Evolutionary conservation across 1,140 invertebrate species (phyloP).

Genomic region (Subanguina moxae): DNA sequence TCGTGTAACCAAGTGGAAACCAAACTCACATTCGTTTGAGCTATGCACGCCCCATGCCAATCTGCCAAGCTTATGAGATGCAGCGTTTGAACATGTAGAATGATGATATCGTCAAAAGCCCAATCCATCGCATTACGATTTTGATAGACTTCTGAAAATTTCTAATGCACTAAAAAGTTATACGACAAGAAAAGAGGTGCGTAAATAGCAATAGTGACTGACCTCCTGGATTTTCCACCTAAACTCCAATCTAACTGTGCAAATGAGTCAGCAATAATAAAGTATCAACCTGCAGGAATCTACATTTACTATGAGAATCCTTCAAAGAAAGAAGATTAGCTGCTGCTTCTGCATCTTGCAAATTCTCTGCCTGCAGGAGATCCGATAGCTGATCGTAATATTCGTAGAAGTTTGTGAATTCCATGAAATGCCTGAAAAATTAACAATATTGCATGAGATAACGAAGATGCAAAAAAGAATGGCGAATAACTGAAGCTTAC

Average conservation of each 20-base stretch:
- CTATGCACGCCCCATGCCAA: slow-evolving; percentile 30
- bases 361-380: slow-evolving; percentile 24
- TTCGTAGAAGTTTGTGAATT: slow-evolving; percentile 36
- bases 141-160: slow-evolving; percentile 30
- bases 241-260: slow-evolving; percentile 4
- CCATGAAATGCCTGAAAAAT: neutral
- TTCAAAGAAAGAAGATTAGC: slow-evolving; percentile 32
- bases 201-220: neutral
- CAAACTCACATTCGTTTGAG: slow-evolving; percentile 34
- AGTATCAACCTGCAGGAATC: slow-evolving; percentile 27
- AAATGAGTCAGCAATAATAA: slow-evolving; percentile 3
- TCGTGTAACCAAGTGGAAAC: no score
- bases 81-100: slow-evolving; percentile 38
- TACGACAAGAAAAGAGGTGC: slow-evolving; percentile 4
- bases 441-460: no score
- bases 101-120: slow-evolving; percentile 44
- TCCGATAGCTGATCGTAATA: slow-evolving; percentile 33
- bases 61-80: slow-evolving; percentile 28
- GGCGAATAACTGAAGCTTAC: no score
- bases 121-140: slow-evolving; percentile 31
- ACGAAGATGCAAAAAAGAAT: no score
- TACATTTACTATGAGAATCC: slow-evolving; percentile 28
- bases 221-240: slow-evolving; percentile 10
- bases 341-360: slow-evolving; percentile 29
- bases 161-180: slow-evolving; percentile 35